Evolutionary conservation across 2,797 vertebrate species (phyloP), one percentile per base, ranked within the genome.

Genomic region (Thaleichthys pacificus): DNA sequence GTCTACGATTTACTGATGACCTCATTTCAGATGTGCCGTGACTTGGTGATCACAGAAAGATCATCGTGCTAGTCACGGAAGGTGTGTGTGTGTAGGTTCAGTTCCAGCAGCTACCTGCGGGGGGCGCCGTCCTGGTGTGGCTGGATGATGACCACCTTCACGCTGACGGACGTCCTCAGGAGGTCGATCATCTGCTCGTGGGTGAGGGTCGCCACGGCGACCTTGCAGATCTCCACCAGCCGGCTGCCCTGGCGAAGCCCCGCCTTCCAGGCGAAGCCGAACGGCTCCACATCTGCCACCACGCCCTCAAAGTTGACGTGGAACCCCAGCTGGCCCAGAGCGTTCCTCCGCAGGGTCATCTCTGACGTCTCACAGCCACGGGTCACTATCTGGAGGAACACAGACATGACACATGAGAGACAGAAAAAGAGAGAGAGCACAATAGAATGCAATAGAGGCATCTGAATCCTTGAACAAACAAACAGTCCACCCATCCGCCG

Each of bases 141-240:
- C 80, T 98, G 97, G 88, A 99, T 97, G 83, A 99, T 98, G 73
- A 98, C 94, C 82, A 99, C 97, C 76, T 96, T 98, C 75, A 99
- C 97, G 0, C 95, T 93, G 83, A 97, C 86, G 0, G 97, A 99
- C 0, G 97, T 99, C 32, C 97, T 95, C 28, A 99, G 93, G 0
- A 99, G 93, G 88, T 99, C 97, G 3, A 99, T 98, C 97, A 99
- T 99, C 86, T 99, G 97, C 86, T 99, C 97, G 0, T 99, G 97
- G 47, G 96, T 97, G 81, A 99, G 92, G 0, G 97, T 99, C 4
- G 96, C 96, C 68, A 99, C 97, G 0, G 96, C 97, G 80, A 98
- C 97, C 85, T 97, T 98, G 84, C 97, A 99, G 86, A 99, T 98
- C 89, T 99, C 97, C 74, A 99, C 97, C n/a, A 99, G 90, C 0